Percentiles rank a stretch among this genome's conserved stretches.
These are phyloP conservation scores for Lasioglossum malachurum DNA, from an alignment of 2,888 invertebrate genomes.

Conservation along the genomic window DNA sequence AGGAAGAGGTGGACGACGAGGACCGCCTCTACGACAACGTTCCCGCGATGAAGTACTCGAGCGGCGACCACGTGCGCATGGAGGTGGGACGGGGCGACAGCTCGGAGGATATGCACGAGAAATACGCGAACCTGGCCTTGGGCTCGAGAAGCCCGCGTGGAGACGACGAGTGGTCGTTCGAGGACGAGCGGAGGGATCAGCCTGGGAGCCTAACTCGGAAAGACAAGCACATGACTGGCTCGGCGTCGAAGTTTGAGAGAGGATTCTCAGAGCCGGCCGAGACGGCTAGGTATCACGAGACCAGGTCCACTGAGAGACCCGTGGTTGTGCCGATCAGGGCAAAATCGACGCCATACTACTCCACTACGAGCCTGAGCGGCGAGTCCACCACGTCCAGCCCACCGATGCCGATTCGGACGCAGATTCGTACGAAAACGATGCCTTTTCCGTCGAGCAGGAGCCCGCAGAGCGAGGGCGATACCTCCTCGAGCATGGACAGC, in stretches of 20 bases:
- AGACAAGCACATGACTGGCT: conserved; percentile 17
- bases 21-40: conserved; percentile 82
- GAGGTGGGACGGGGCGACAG: conserved; percentile 80
- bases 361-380: conserved; percentile 88
- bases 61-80: conserved; percentile 78
- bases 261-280: conserved; percentile 75
- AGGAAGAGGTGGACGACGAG: conserved; percentile 80
- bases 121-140: conserved; percentile 76
- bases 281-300: conserved; percentile 76
- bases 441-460: conserved; percentile 80
- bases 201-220: conserved; percentile 3
- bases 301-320: conserved; percentile 86
- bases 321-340: conserved; percentile 85
- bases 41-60: conserved; percentile 82
- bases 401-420: conserved; percentile 82
- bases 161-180: conserved; percentile 80
- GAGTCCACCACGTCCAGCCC: conserved; percentile 86
- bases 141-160: conserved; percentile 67
- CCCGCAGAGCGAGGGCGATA: conserved; percentile 84
- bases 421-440: conserved; percentile 83
- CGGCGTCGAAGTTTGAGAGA: conserved; percentile 65
- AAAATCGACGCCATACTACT: conserved; percentile 82
- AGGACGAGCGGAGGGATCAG: conserved; percentile 55
- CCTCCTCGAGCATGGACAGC: conserved; percentile 84
- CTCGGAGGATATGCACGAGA: conserved; percentile 83